A percentile compares a stretch with the other conserved stretches of the same genome.
Evolutionary conservation across 2,113 vertebrate species (phyloP).

Genomic region (Malaclemys terrapin): DNA sequence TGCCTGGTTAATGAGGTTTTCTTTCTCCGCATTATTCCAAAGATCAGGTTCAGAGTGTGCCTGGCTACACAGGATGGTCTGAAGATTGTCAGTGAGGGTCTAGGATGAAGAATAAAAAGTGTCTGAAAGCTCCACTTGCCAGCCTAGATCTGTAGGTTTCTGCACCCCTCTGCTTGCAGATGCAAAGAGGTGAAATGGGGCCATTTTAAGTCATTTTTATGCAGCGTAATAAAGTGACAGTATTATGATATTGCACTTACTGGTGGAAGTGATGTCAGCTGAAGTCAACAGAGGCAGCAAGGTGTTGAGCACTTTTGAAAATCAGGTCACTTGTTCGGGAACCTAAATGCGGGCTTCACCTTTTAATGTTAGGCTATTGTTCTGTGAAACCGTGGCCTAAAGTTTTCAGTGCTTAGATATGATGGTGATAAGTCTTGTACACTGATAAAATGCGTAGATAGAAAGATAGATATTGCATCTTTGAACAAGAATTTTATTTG

Average conservation of each 20-base stretch:
- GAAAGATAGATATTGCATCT: not conserved
- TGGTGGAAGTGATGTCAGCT: not conserved
- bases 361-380: not conserved
- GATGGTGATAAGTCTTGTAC: not conserved
- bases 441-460: not conserved
- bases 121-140: not conserved
- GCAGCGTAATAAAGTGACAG: not conserved
- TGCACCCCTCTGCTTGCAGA: not conserved
- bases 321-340: not conserved
- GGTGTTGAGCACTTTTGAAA: not conserved
- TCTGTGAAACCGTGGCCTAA: not conserved
- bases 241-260: not conserved
- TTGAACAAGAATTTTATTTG: conserved; percentile 61
- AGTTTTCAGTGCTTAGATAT: not conserved
- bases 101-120: not conserved
- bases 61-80: not conserved
- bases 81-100: not conserved
- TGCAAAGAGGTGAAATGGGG: not conserved
- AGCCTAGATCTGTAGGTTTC: not conserved
- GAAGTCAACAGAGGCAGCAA: not conserved
- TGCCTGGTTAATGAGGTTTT: not conserved
- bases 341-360: not conserved
- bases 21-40: not conserved
- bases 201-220: not conserved
- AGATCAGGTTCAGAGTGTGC: not conserved